Percentiles rank a stretch among this genome's conserved stretches.
Conservation (phyloP, 2,888 invertebrate genomes). For the Agriopis leucophaearia region DNA sequence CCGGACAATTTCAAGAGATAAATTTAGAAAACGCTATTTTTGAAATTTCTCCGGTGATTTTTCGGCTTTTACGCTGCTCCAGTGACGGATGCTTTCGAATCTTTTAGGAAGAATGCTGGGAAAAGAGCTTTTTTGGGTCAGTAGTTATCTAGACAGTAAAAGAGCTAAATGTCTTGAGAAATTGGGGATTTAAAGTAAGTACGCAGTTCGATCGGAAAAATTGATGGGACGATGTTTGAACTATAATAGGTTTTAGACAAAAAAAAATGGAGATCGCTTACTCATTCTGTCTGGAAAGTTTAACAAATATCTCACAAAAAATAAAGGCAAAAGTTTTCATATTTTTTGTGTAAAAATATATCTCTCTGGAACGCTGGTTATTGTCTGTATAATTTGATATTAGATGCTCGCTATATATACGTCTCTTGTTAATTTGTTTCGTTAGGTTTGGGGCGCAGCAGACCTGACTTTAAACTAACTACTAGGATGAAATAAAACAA, state of each 20-base stretch:
- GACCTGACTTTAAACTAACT: too few species aligned
- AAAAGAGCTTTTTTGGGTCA: conserved; percentile 15
- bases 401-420: too few species aligned
- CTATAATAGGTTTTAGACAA: conserved; percentile 1
- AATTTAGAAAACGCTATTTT: conserved; percentile 58
- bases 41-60: conserved; percentile 52
- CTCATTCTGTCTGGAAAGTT: conserved; percentile 4
- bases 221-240: conserved; percentile 3
- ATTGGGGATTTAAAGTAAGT: conserved; percentile 22
- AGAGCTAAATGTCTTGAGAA: conserved; percentile 22
- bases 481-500: too few species aligned
- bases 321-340: too few species aligned
- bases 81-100: conserved; percentile 44
- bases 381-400: too few species aligned
- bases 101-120: conserved; percentile 25
- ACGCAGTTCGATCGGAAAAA: conserved; percentile 16
- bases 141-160: conserved; percentile 24
- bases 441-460: too few species aligned
- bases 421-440: too few species aligned
- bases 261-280: not conserved
- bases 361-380: too few species aligned
- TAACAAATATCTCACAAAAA: not conserved
- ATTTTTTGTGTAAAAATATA: too few species aligned
- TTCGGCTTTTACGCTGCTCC: conserved; percentile 43
- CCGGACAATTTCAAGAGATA: conserved; percentile 59